A percentile compares a stretch with the other conserved stretches of the same genome.
Conservation (phyloP, 23 tunicate genomes). For the Diplosoma virens region DNA sequence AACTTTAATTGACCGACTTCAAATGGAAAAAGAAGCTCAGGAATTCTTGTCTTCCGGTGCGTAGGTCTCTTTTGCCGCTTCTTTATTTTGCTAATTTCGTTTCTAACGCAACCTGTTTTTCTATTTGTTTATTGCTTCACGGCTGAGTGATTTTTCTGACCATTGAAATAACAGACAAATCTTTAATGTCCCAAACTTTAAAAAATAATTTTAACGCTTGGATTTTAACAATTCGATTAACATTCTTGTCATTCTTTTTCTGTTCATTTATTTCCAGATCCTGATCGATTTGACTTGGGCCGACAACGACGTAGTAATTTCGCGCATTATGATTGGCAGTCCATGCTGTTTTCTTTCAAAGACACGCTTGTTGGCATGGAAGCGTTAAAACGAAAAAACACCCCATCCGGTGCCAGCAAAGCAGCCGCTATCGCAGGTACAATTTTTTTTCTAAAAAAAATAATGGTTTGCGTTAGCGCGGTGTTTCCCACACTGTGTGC, state of each 20-base stretch:
- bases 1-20: neutral
- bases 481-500: too few species aligned
- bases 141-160: too few species aligned
- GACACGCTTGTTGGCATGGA: slow-evolving; percentile 64
- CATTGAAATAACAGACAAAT: too few species aligned
- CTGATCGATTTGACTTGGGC: slow-evolving; percentile 32
- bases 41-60: neutral
- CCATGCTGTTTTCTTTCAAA: slow-evolving; percentile 65
- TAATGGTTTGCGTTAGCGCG: neutral
- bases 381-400: slow-evolving; percentile 66
- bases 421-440: slow-evolving; percentile 78
- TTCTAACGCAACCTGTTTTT: too few species aligned
- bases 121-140: too few species aligned
- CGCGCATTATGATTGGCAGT: slow-evolving; percentile 95
- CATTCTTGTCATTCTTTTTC: too few species aligned
- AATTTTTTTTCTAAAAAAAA: too few species aligned
- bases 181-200: too few species aligned
- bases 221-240: too few species aligned
- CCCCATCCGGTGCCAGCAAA: slow-evolving; percentile 87
- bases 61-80: too few species aligned
- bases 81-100: neutral
- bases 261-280: neutral
- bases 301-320: slow-evolving; percentile 51
- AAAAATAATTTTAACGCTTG: too few species aligned
- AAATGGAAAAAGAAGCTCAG: slow-evolving; percentile 5